These are phyloP conservation scores for Platycnemis pennipes DNA, from an alignment of 2,888 invertebrate species.

Conservation along the genomic window DNA sequence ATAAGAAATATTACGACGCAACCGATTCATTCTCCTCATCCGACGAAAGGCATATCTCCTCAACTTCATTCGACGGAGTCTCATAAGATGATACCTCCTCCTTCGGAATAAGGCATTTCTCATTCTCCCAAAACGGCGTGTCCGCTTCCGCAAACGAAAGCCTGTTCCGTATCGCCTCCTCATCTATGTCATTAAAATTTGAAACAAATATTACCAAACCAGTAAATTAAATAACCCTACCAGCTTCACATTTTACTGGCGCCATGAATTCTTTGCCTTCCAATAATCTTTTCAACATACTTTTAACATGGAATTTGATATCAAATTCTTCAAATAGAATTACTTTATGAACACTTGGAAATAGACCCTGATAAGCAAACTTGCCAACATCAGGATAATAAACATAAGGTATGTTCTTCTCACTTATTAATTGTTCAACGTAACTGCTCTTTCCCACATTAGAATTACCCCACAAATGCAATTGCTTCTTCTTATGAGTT, in stretches of 20 bases:
- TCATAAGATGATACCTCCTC: background rate
- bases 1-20: too few relatives aligned
- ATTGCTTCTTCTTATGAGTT: too few relatives aligned
- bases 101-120: background rate
- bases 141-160: background rate
- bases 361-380: background rate
- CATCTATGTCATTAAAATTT: background rate
- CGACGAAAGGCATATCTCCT: too few relatives aligned
- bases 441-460: too few relatives aligned
- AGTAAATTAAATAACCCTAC: background rate
- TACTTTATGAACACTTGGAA: background rate
- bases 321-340: background rate
- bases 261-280: background rate
- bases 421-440: too few relatives aligned
- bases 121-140: background rate
- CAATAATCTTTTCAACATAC: background rate
- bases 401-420: background rate
- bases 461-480: too few relatives aligned
- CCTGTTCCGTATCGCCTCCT: background rate
- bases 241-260: background rate
- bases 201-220: background rate
- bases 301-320: background rate
- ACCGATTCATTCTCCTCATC: too few relatives aligned
- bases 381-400: too few relatives aligned
- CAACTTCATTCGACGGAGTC: too few relatives aligned